Conservation (phyloP, 2,888 invertebrate species). For the Lagria hirta region DNA sequence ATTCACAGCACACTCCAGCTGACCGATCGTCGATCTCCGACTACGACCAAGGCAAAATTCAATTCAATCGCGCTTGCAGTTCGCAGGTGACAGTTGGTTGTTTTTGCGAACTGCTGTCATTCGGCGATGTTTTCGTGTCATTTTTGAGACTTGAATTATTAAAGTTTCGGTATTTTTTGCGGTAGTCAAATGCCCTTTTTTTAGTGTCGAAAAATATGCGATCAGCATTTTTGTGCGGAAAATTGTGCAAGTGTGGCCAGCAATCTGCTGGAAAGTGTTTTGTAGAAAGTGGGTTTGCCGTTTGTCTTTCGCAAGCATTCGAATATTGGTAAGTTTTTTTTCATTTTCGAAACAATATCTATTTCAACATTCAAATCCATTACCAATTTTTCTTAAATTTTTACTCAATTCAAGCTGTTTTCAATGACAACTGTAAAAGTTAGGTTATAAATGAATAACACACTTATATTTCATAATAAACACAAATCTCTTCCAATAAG, state of each 20-base stretch:
- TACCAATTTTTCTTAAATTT: no score
- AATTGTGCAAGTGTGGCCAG: conserved; percentile 50
- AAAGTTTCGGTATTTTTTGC: conserved; percentile 19
- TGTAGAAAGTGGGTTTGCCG: conserved; percentile 53
- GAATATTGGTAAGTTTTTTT: conserved; percentile 44
- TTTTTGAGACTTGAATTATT: conserved; percentile 23
- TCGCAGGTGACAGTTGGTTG: conserved; percentile 48
- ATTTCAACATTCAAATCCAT: background rate
- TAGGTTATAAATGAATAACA: no score
- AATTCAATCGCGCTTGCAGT: conserved; percentile 36
- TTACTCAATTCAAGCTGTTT: no score
- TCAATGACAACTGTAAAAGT: no score
- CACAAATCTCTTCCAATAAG: no score
- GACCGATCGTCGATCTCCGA: conserved; percentile 5
- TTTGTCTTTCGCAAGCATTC: conserved; percentile 49
- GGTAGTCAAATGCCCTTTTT: conserved; percentile 29
- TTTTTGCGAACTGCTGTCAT: conserved; percentile 42
- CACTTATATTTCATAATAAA: no score
- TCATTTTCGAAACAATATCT: background rate
- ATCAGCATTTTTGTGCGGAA: conserved; percentile 46
- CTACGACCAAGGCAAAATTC: conserved; percentile 1
- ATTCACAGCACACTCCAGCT: conserved; percentile 16
- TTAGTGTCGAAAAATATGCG: conserved; percentile 46
- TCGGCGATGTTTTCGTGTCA: conserved; percentile 48
- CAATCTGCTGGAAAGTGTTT: conserved; percentile 49